Evolutionary conservation across 2,888 invertebrate species (phyloP).

Genomic region (Onchidella celtica): DNA sequence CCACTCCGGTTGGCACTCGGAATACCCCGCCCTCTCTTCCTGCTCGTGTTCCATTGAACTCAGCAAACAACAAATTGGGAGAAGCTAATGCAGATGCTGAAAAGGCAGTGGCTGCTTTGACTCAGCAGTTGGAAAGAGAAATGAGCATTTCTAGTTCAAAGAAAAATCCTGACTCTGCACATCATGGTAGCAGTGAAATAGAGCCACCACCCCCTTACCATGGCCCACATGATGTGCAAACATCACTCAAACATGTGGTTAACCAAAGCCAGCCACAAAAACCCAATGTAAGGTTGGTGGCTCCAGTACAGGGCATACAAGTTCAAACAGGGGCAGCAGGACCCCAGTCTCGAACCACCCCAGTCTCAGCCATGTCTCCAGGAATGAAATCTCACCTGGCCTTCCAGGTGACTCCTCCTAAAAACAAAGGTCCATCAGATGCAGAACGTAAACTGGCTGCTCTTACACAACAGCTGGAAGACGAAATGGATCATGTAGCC

Average conservation of each 20-base stretch:
- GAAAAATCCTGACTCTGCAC: conserved; percentile 13
- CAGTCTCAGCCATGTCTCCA: conserved; percentile 45
- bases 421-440: conserved; percentile 67
- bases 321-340: conserved; percentile 49
- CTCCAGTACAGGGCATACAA: conserved; percentile 57
- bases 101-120: conserved; percentile 74
- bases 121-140: conserved; percentile 74
- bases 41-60: conserved; percentile 65
- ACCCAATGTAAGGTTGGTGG: conserved; percentile 52
- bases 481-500: conserved; percentile 92
- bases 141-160: conserved; percentile 54
- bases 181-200: conserved; percentile 8
- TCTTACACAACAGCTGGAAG: conserved; percentile 77
- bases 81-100: conserved; percentile 67
- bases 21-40: conserved; percentile 64
- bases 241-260: conserved; percentile 51
- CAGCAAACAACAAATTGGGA: conserved; percentile 47
- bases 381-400: conserved; percentile 57
- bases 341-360: conserved; percentile 54
- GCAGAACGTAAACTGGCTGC: conserved; percentile 77
- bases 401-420: conserved; percentile 70
- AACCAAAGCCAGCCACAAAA: conserved; percentile 53
- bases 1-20: conserved; percentile 56
- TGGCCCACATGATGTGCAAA: conserved; percentile 77
- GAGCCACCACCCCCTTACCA: conserved; percentile 77